Evolutionary conservation across 2,888 invertebrate species (phyloP), one percentile per base, ranked within the genome.

Genomic region (Amorpha juglandis): DNA sequence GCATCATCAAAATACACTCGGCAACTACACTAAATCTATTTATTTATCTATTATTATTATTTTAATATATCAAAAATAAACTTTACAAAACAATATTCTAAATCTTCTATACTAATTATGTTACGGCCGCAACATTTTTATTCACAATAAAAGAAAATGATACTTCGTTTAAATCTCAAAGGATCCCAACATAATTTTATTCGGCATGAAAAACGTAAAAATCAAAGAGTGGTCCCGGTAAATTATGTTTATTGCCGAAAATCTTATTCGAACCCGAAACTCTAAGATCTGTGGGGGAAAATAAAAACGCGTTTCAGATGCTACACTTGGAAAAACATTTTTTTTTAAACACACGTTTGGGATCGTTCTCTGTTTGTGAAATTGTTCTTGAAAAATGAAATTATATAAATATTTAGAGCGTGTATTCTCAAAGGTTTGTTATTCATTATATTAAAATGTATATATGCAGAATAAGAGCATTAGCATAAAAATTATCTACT

Each of bases 201-300:
- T 19, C 63, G 35, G 51, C 9, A 63, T 63, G 42, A 42, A 63
- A 63, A 63, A 51, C 51, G 63, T 63, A 51, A 63, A 63, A 51
- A 63, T 63, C 63, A 63, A 63, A 63, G 63, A 63, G 35, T 35
- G 63, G 51, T 35, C 63, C 38, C 51, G 63, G 51, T 51, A 38
- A 63, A 63, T 63, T 51, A 50, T 48, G 51, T 51, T 63, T 63
- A 51, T 63, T 63, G 48, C 51, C 16, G 19, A 50, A 50, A 63
- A 63, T 63, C 63, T 63, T 63, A 63, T 63, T 63, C 63, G 38
- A 51, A 63, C 51, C 51, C 51, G 51, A 51, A 51, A 51, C 63
- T 63, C 63, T 51, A 58, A 55, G 42, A 58, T 58, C 58, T 58
- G 38, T 58, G 16, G 58, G 58, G 58, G 58, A 42, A 58, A 42